Evolutionary conservation across 1,140 invertebrate species (phyloP).

Genomic region (Stegodyphus dumicola): DNA sequence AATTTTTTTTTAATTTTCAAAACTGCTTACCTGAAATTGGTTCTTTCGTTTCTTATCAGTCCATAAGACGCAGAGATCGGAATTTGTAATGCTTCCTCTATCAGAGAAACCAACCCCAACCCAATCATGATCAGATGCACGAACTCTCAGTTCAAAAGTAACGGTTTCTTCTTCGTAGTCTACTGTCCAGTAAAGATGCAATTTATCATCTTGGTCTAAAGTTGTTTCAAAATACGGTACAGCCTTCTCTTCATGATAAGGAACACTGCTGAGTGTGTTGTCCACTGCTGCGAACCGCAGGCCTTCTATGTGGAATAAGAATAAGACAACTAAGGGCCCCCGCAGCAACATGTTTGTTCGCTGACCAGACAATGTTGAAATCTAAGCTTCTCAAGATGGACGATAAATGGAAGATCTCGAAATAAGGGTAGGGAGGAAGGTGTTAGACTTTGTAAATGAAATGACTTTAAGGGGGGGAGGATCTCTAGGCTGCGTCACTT

Average conservation of each 20-base stretch:
- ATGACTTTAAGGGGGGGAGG: not conserved
- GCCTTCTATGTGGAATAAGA: not conserved
- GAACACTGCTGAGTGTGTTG: not conserved
- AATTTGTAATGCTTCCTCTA: conserved; percentile 79
- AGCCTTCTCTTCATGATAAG: not conserved
- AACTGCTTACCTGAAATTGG: conserved; percentile 75
- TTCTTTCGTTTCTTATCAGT: conserved; percentile 75
- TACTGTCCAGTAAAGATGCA: conserved; percentile 64
- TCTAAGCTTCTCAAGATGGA: not conserved
- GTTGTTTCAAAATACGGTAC: conserved; percentile 57
- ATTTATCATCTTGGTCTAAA: conserved; percentile 61
- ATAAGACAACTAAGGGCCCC: not conserved
- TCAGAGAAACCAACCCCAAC: conserved; percentile 93
- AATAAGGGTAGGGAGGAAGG: not conserved
- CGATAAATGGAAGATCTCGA: conserved; percentile 1
- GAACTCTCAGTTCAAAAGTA: conserved; percentile 63
- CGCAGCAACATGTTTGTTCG: conserved; percentile 8
- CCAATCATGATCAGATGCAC: conserved; percentile 71
- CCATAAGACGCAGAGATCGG: conserved; percentile 90
- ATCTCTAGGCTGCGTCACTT: not conserved
- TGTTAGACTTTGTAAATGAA: not conserved
- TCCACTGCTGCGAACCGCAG: conserved; percentile 1
- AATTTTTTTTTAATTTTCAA: not conserved
- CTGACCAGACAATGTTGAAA: not conserved
- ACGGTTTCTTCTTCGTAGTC: conserved; percentile 63